Evolutionary conservation across 1,140 invertebrate genomes (phyloP).

Genomic region (Leucophenga varia): DNA sequence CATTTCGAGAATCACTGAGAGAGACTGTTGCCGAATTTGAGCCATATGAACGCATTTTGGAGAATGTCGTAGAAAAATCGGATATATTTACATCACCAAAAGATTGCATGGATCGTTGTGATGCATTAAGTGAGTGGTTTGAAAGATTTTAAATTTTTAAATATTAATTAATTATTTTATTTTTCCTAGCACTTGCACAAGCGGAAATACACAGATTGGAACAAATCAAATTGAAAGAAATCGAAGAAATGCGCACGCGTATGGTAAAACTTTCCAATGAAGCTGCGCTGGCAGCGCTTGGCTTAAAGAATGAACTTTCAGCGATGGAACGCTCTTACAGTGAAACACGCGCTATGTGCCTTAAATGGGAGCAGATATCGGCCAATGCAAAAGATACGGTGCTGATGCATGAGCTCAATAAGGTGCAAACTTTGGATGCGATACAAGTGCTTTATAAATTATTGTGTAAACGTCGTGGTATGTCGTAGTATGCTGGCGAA

Average conservation of each 20-base stretch:
- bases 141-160: not conserved
- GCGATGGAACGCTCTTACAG: slow-evolving; percentile 40
- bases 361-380: slow-evolving; percentile 47
- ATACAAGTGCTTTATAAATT: slow-evolving; percentile 31
- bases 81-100: slow-evolving; percentile 39
- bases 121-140: slow-evolving; percentile 30
- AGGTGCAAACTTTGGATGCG: slow-evolving; percentile 30
- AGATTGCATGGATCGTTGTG: slow-evolving; percentile 46
- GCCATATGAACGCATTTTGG: slow-evolving; percentile 44
- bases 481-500: too few relatives aligned
- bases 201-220: slow-evolving; percentile 42
- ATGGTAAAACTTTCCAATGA: slow-evolving; percentile 51
- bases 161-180: too few relatives aligned
- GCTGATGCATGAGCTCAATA: slow-evolving; percentile 21
- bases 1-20: slow-evolving; percentile 40
- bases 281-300: slow-evolving; percentile 42
- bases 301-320: slow-evolving; percentile 47
- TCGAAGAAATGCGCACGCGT: slow-evolving; percentile 42
- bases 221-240: slow-evolving; percentile 38
- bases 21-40: slow-evolving; percentile 43
- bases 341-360: slow-evolving; percentile 26
- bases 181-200: slow-evolving; percentile 38
- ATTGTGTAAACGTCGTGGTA: slow-evolving; percentile 32
- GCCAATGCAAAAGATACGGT: slow-evolving; percentile 35
- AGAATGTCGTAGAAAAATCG: slow-evolving; percentile 41